Evolutionary conservation across 2,888 invertebrate species (phyloP), one percentile per base, ranked within the genome.

Genomic region (Pristionchus entomophagus): DNA sequence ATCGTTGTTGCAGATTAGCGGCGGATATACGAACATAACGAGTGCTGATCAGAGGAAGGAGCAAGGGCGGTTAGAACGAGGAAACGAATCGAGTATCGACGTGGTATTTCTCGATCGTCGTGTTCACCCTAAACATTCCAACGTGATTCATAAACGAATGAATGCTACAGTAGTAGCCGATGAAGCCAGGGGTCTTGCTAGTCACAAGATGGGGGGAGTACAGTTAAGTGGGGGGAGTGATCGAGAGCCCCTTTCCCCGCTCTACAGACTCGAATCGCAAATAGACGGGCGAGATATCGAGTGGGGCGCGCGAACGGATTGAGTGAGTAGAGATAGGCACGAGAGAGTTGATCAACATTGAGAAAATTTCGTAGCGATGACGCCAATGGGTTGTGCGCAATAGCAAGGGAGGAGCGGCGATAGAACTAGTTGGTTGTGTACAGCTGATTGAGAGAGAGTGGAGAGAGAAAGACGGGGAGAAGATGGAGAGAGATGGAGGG

Each of bases 151-250:
- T 56, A 14, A 22, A 5, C 8, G 65, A 19, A n/a, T 26, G 22
- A 6, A 22, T 22, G 59, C n/a, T n/a, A n/a, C 62, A 32, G 8
- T 62, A 62, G 5, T 8, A 65, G 22, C 6, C 8, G 59, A 22
- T 8, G n/a, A 6, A 35, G 65, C 65, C 22, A 5, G 56, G 8
- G 65, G n/a, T 8, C n/a, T n/a, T 3, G 65, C 35, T 6, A 10
- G 8, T 19, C 65, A 35, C 65, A 35, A 65, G 56, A 22, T 12
- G 65, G 22, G 32, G 3, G 26, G 45, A 77, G 41, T 22, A 38
- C 41, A 77, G 41, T 77, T 77, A n/a, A 77, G 77, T 45, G 77
- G 77, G 73, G 38, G 73, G n/a, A 22, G 29, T 26, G 62, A 35
- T 35, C 4, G 77, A n/a, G n/a, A 41, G 45, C 41, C 41, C n/a